Conservation (phyloP, 2,113 vertebrate species). For the Cygnus atratus region DNA sequence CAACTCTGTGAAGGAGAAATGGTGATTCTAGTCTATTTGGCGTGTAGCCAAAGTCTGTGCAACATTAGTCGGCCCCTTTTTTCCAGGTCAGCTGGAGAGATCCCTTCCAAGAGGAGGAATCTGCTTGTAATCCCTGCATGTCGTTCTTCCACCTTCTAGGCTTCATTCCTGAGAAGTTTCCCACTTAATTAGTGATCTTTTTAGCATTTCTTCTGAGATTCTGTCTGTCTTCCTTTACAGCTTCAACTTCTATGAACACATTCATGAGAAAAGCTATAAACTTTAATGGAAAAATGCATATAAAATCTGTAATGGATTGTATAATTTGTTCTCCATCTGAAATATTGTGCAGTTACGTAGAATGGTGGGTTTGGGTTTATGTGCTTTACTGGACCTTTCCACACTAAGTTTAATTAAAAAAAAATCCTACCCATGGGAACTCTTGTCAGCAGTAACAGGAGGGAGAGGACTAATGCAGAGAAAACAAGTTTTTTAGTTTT, state of each 20-base stretch:
- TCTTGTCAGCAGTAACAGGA: not conserved
- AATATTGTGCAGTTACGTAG: not conserved
- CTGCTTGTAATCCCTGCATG: not conserved
- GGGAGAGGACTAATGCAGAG: not conserved
- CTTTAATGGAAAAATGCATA: not conserved
- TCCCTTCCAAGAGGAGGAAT: not conserved
- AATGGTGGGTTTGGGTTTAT: not conserved
- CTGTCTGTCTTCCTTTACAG: not conserved
- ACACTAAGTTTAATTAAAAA: not conserved
- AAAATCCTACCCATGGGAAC: not conserved
- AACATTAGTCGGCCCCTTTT: not conserved
- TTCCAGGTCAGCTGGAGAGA: not conserved
- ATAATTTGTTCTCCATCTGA: not conserved
- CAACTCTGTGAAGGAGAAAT: not conserved
- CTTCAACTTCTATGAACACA: not conserved
- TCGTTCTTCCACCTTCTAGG: not conserved
- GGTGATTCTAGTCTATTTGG: not conserved
- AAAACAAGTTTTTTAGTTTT: not conserved
- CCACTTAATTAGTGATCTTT: not conserved
- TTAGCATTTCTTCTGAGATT: not conserved
- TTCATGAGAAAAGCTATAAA: not conserved
- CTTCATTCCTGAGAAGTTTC: not conserved
- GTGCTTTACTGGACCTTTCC: not conserved
- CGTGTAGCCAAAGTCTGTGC: not conserved
- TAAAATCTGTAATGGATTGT: not conserved